These are phyloP conservation scores for Tenrec ecaudatus DNA, from an alignment of 2,113 vertebrate species.

Conservation along the genomic window DNA sequence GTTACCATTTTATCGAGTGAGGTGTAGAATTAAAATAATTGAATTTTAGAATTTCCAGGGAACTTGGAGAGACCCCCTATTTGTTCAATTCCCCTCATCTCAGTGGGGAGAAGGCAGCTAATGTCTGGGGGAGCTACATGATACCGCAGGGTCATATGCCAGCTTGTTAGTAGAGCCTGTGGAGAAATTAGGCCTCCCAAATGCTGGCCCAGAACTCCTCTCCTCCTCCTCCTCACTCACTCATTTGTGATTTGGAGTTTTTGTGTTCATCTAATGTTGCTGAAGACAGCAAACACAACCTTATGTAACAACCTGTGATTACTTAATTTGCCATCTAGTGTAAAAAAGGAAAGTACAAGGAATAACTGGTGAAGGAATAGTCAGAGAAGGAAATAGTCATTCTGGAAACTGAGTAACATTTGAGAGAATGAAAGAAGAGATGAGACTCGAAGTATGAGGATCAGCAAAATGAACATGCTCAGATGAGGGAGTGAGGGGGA, in stretches of 20 bases:
- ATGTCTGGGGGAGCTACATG: conserved; percentile 2
- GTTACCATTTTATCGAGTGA: not conserved
- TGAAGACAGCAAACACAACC: conserved; percentile 17
- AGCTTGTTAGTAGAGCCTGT: not conserved
- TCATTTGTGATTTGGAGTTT: not conserved
- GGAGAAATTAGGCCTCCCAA: not conserved
- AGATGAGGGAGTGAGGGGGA: not conserved
- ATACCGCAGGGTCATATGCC: not conserved
- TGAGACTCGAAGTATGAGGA: not conserved
- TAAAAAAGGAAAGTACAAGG: not conserved
- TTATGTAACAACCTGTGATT: conserved; percentile 42
- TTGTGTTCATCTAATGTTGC: conserved; percentile 31
- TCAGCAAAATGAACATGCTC: not conserved
- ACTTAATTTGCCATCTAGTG: conserved; percentile 14
- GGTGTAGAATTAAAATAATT: conserved; percentile 24
- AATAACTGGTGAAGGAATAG: not conserved
- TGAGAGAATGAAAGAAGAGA: not conserved
- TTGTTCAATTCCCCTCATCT: conserved; percentile 13
- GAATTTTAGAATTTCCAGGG: not conserved
- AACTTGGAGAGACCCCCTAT: not conserved
- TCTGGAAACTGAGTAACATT: not conserved
- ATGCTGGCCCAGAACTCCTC: not conserved
- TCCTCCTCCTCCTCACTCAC: not conserved
- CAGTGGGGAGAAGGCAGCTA: not conserved
- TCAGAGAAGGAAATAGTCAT: not conserved